phyloP scores from a whole-genome alignment of 2,797 vertebrate species.

The Chloroceryle inda region DNA sequence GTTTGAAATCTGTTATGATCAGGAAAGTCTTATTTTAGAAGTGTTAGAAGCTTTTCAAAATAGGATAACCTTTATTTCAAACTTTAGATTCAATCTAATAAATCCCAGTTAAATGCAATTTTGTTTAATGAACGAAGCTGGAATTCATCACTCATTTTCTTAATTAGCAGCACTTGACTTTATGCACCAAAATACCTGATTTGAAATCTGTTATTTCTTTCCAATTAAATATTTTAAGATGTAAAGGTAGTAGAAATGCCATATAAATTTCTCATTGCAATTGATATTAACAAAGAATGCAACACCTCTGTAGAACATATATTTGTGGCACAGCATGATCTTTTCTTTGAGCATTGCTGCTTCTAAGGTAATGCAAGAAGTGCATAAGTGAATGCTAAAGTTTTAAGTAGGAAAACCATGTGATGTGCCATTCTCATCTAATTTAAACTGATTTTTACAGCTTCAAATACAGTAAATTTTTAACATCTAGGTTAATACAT shows the following conservation, averaged over 20 bases:
- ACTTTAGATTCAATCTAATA: slow-evolving; percentile 34
- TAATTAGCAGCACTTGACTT: slow-evolving; percentile 73
- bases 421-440: neutral
- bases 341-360: neutral
- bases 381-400: neutral
- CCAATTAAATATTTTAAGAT: neutral
- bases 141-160: slow-evolving; percentile 62
- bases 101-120: slow-evolving; percentile 62
- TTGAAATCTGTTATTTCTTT: slow-evolving; percentile 30
- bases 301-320: neutral
- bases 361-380: neutral
- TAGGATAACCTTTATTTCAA: slow-evolving; percentile 17
- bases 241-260: neutral
- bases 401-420: neutral
- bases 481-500: neutral
- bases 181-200: slow-evolving; percentile 47
- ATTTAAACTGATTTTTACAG: neutral
- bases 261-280: neutral
- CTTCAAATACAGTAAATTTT: neutral
- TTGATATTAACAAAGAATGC: neutral
- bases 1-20: neutral
- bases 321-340: neutral
- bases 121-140: slow-evolving; percentile 55
- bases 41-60: slow-evolving; percentile 32
- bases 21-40: neutral